These are phyloP conservation scores for Montipora capitata DNA, from an alignment of 92 coral and sea anemone species.

Conservation along the genomic window DNA sequence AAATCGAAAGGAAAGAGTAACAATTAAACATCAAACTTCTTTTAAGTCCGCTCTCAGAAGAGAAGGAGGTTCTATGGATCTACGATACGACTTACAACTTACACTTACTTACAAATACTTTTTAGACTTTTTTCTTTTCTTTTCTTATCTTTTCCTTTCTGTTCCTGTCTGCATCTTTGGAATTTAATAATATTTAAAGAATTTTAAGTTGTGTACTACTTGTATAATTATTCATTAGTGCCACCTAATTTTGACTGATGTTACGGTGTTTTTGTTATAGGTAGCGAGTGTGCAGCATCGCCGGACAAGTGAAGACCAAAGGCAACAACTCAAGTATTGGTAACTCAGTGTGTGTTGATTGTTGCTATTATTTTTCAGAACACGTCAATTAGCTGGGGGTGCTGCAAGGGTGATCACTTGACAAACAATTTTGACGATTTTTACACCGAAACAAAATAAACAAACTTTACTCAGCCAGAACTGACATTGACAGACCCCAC, in stretches of 20 bases:
- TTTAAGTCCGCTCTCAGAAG: too few species aligned
- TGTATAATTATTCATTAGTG: not conserved
- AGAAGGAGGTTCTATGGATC: too few species aligned
- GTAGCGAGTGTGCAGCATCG: conserved; percentile 16
- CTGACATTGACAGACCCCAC: conserved; percentile 2
- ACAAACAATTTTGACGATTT: conserved; percentile 24
- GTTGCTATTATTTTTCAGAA: not conserved
- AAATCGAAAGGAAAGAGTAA: too few species aligned
- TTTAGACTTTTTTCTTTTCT: too few species aligned
- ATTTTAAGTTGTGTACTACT: too few species aligned
- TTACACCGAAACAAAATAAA: not conserved
- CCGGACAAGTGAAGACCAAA: conserved; percentile 3
- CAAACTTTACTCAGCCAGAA: conserved; percentile 1
- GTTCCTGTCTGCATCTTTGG: too few species aligned
- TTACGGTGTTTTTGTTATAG: not conserved
- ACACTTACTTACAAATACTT: too few species aligned
- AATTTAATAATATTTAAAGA: too few species aligned
- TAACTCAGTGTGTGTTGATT: conserved; percentile 9
- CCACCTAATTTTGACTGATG: not conserved
- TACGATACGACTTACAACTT: too few species aligned
- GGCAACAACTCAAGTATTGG: conserved; percentile 7
- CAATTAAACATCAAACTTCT: too few species aligned
- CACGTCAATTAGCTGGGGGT: not conserved
- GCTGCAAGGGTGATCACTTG: conserved; percentile 12
- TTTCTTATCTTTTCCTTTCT: too few species aligned